phyloP scores from a whole-genome alignment of 2,113 vertebrate species.

The Sinocyclocheilus anophthalmus region DNA sequence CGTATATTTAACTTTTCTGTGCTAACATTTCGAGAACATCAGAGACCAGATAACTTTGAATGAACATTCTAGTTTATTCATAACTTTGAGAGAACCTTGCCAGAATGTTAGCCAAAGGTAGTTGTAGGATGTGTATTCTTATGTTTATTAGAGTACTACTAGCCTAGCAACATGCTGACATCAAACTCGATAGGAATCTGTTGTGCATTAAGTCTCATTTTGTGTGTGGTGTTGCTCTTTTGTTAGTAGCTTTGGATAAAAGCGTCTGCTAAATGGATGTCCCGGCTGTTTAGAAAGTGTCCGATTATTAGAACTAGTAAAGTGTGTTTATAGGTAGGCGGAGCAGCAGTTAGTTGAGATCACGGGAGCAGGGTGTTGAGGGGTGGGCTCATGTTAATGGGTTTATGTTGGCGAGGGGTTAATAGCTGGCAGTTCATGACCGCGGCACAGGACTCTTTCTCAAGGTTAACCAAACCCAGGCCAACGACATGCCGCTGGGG shows the following conservation, averaged over 20 bases:
- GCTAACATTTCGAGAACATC: no score
- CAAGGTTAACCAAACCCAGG: constrained; percentile 78
- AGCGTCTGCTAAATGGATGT: background rate
- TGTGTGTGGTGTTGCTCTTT: background rate
- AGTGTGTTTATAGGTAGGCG: constrained; percentile 66
- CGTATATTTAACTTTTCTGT: no score
- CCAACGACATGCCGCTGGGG: constrained; percentile 90
- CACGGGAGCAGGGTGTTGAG: constrained; percentile 58
- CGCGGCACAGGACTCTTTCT: constrained; percentile 63
- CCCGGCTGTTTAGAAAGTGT: background rate
- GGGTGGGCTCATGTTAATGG: constrained; percentile 62
- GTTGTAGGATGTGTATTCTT: background rate
- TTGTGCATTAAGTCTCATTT: background rate
- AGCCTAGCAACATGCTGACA: background rate
- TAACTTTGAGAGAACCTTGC: no score
- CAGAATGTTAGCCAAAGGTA: no score
- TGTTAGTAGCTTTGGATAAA: background rate
- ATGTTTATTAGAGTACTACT: background rate
- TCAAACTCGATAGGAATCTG: background rate
- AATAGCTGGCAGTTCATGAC: constrained; percentile 67
- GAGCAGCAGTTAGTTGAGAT: constrained; percentile 61
- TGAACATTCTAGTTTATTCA: no score
- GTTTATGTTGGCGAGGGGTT: constrained; percentile 62
- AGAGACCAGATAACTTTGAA: no score
- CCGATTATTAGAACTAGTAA: constrained; percentile 55